phyloP scores from a whole-genome alignment of 2,113 vertebrate genomes.

The Brachypteracias leptosomus region DNA sequence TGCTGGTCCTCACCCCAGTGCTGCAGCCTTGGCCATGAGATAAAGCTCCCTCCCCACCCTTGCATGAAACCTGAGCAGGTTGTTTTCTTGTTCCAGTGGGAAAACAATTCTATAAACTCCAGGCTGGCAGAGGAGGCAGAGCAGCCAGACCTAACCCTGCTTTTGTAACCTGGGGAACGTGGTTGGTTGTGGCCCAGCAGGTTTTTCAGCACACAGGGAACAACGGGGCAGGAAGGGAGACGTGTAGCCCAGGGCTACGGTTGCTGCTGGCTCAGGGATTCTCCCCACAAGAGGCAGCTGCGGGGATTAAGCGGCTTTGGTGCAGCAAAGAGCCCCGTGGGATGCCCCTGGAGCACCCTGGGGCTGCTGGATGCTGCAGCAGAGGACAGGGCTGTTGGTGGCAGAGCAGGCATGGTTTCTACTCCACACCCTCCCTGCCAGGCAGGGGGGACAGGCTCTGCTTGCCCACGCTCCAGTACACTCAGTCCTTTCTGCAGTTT shows the following conservation, averaged over 20 bases:
- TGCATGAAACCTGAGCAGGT: neutral
- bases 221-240: neutral
- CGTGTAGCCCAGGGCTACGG: neutral
- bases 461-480: neutral
- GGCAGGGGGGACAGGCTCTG: neutral
- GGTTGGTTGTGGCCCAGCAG: neutral
- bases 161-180: neutral
- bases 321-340: neutral
- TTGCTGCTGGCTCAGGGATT: neutral
- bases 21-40: neutral
- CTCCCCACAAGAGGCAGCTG: neutral
- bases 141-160: neutral
- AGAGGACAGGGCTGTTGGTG: neutral
- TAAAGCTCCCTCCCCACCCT: neutral
- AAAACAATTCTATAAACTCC: neutral
- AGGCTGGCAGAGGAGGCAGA: neutral
- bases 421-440: neutral
- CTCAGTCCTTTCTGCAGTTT: constrained; percentile 5
- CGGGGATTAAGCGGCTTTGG: neutral
- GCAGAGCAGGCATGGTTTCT: neutral
- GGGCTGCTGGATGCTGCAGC: neutral
- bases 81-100: neutral
- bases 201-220: neutral
- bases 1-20: neutral
- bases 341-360: neutral